phyloP scores from a whole-genome alignment of 2,113 vertebrate genomes.

The Rhea pennata region DNA sequence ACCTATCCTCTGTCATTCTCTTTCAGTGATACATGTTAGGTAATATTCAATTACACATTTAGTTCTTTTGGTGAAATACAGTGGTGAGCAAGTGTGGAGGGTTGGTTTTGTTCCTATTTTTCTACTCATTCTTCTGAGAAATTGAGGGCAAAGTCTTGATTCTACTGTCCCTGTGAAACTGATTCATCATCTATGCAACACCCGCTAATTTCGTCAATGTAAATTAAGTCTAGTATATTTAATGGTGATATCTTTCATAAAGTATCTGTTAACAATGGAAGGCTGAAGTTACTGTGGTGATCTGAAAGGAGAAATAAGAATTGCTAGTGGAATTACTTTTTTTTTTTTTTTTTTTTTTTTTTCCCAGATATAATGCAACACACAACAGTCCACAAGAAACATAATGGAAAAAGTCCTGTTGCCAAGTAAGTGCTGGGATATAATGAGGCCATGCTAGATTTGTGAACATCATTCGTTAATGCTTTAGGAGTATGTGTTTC shows the following conservation, averaged over 20 bases:
- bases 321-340: not conserved
- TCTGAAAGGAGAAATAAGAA: not conserved
- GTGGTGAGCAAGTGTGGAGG: not conserved
- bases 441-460: not conserved
- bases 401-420: conserved; percentile 82
- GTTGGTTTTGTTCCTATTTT: not conserved
- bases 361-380: conserved; percentile 82
- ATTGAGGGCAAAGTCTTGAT: not conserved
- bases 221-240: not conserved
- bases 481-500: not conserved
- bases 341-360: not conserved
- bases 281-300: not conserved
- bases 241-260: not conserved
- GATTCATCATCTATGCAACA: not conserved
- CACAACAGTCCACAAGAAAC: conserved; percentile 86
- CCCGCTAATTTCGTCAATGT: not conserved
- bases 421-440: conserved; percentile 79
- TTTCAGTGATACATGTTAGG: not conserved
- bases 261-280: not conserved
- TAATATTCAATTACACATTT: not conserved
- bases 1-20: not conserved
- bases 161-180: not conserved
- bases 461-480: not conserved
- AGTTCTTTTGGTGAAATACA: not conserved
- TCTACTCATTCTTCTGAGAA: not conserved